A percentile compares a stretch with the other conserved stretches of the same genome.
These are phyloP conservation scores for Lucinisca nassula DNA, from an alignment of 2,888 invertebrate species.

Conservation along the genomic window DNA sequence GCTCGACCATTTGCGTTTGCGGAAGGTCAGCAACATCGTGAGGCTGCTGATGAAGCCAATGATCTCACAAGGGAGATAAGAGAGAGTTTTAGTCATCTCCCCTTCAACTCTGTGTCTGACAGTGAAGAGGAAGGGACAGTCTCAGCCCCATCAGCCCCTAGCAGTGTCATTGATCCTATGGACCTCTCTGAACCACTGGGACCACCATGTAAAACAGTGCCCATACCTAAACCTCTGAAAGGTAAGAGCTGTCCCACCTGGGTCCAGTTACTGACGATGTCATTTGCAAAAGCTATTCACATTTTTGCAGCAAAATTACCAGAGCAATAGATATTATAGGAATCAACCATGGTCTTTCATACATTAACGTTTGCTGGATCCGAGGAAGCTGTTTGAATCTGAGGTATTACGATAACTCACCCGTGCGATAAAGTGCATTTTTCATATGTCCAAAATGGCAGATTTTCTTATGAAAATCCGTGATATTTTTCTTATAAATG, in stretches of 20 bases:
- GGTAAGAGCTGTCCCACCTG: constrained; percentile 68
- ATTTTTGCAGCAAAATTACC: too few relatives aligned
- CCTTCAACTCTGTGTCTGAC: constrained; percentile 86
- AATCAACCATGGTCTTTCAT: too few relatives aligned
- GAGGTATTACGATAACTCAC: too few relatives aligned
- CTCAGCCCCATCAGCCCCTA: constrained; percentile 72
- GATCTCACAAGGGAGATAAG: constrained; percentile 86
- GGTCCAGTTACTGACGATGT: not conserved
- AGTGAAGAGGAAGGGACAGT: constrained; percentile 85
- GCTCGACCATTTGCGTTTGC: constrained; percentile 86
- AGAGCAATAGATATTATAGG: too few relatives aligned
- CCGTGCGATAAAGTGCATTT: too few relatives aligned
- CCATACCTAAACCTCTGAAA: constrained; percentile 81
- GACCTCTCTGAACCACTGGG: constrained; percentile 70
- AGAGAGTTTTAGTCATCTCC: constrained; percentile 86
- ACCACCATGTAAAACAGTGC: constrained; percentile 81
- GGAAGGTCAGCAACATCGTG: constrained; percentile 86
- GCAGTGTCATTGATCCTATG: constrained; percentile 66
- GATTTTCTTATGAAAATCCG: too few relatives aligned
- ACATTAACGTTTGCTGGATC: too few relatives aligned
- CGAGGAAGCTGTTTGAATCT: too few relatives aligned
- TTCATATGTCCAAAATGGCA: too few relatives aligned
- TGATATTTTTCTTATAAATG: too few relatives aligned
- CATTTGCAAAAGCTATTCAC: too few relatives aligned
- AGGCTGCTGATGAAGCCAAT: constrained; percentile 86